These are phyloP conservation scores for Scomber japonicus DNA, from an alignment of 2,113 vertebrate genomes.

Conservation along the genomic window DNA sequence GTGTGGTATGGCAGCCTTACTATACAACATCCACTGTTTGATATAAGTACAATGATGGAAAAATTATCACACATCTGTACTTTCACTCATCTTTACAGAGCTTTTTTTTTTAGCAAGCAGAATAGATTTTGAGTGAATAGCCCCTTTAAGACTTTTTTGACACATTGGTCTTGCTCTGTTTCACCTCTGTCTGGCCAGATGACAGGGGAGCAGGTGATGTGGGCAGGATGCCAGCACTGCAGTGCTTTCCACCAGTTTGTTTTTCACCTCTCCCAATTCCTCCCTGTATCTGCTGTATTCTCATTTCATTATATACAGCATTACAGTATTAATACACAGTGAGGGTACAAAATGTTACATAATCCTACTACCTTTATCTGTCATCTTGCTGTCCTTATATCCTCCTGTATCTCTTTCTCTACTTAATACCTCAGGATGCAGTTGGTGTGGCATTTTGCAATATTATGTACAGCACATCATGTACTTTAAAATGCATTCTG, in stretches of 20 bases:
- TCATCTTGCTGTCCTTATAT: neutral
- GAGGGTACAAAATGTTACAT: neutral
- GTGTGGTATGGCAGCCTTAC: neutral
- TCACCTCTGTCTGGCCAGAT: conserved; percentile 39
- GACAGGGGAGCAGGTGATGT: conserved; percentile 21
- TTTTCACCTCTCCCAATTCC: neutral
- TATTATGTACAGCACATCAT: too few relatives aligned
- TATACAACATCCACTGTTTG: too few relatives aligned
- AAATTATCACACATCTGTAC: too few relatives aligned
- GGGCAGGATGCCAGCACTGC: conserved; percentile 61
- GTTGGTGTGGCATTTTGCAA: too few relatives aligned
- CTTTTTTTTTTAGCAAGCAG: too few relatives aligned
- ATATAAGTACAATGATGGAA: neutral
- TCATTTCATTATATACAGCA: neutral
- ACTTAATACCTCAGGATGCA: neutral
- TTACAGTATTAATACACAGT: neutral
- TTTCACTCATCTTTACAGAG: too few relatives aligned
- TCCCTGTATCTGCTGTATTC: neutral
- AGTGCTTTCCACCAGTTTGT: conserved; percentile 36
- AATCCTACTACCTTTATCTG: neutral
- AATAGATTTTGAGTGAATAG: neutral
- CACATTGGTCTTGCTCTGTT: neutral
- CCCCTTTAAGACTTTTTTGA: neutral
- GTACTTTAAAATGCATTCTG: too few relatives aligned
- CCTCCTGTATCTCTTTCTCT: neutral